Evolutionary conservation across 2,113 vertebrate species (phyloP).

Genomic region (Dromiciops gliroides): DNA sequence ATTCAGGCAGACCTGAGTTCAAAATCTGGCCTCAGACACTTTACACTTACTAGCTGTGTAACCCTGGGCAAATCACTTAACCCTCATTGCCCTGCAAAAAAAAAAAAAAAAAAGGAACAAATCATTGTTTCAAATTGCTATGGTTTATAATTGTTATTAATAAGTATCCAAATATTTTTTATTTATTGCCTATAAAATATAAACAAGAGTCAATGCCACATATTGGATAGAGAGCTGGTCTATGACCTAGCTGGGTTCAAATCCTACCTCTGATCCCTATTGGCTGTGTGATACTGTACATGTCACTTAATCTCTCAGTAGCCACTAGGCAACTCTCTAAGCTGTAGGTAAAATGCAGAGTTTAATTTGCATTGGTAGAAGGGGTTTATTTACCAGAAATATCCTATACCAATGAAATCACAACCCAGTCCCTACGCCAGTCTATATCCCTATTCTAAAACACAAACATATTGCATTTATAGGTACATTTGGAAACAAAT

Average conservation of each 20-base stretch:
- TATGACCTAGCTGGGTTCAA: neutral
- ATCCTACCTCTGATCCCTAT: neutral
- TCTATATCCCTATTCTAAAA: neutral
- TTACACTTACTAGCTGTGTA: too few relatives aligned
- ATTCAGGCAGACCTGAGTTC: too few relatives aligned
- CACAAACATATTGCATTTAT: neutral
- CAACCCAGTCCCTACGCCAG: neutral
- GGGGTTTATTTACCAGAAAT: neutral
- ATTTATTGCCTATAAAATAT: neutral
- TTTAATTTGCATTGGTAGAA: neutral
- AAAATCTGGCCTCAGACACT: too few relatives aligned
- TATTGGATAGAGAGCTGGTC: neutral
- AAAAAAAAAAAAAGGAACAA: too few relatives aligned
- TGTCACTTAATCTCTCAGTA: neutral
- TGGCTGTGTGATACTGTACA: neutral
- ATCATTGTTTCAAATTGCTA: neutral
- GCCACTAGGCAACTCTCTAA: neutral
- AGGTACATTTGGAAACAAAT: neutral
- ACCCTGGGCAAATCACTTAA: too few relatives aligned
- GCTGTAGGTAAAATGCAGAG: neutral
- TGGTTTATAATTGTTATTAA: neutral
- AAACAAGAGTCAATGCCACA: neutral
- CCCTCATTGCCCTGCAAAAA: too few relatives aligned
- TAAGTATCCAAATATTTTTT: neutral
- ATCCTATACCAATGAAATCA: neutral